Evolutionary conservation across 1,140 invertebrate species (phyloP), one percentile per base, ranked within the genome.

Genomic region (Tachypleus tridentatus): DNA sequence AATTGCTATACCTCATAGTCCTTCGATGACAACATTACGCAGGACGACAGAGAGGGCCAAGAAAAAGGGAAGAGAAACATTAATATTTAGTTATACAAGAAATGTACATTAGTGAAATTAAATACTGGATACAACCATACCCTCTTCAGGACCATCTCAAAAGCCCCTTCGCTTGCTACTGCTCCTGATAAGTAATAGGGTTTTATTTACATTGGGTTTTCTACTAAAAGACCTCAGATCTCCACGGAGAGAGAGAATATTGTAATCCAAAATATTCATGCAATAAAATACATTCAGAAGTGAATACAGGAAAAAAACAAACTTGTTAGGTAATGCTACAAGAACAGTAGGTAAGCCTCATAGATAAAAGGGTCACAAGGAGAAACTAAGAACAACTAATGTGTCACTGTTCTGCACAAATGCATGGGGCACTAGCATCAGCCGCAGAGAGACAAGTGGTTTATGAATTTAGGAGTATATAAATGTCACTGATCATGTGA

Each of bases 121-220:
- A 29, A 29, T 29, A 29, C 29, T 29, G 29, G 29, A 29, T 29
- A 29, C 29, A 29, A 58, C 56, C 6, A 67, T 64, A n/a, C 57
- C 50, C 57, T 52, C 57, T 82, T 85, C 89, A 91, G 89, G 89
- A 92, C 89, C 90, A 93, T 92, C 89, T 92, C 90, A 92, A 92
- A 92, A 92, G 89, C 89, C 90, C 88, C 83, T 87, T 87, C 83
- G 80, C 80, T 81, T 79, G 66, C 66, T 67, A 63, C 62, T 60
- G 60, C 58, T 47, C 58, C 29, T 29, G 29, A 29, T 29, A 29
- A 29, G 29, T 1, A 29, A 29, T 29, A 29, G 29, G 29, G 29
- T 29, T 29, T 29, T 29, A 29, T 29, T 29, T 29, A 29, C 29
- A 29, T 29, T 29, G 29, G 29, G 29, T 29, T 29, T 29, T 29